Conservation (phyloP, 2,888 invertebrate genomes). For the Phaedon cochleariae region DNA sequence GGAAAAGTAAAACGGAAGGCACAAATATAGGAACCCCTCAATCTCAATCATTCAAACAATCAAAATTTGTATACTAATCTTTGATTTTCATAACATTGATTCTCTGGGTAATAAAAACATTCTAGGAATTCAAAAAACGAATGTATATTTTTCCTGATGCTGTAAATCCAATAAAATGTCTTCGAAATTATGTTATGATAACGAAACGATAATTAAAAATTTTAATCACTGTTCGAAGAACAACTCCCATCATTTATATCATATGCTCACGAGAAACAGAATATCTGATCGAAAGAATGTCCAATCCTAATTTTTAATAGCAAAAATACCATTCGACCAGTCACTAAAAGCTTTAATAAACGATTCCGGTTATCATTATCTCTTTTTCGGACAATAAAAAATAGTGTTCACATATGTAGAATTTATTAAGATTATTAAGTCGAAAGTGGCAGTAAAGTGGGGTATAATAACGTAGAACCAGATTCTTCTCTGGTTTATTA, state of each 20-base stretch:
- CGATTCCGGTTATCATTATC: conserved; percentile 50
- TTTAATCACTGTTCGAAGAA: neutral
- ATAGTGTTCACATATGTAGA: conserved; percentile 60
- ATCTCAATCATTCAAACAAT: too few relatives aligned
- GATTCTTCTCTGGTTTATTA: conserved; percentile 47
- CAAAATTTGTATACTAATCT: too few relatives aligned
- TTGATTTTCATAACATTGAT: too few relatives aligned
- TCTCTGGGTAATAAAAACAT: too few relatives aligned
- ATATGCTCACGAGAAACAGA: too few relatives aligned
- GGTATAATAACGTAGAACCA: conserved; percentile 49
- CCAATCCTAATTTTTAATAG: conserved; percentile 45
- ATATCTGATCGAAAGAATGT: conserved; percentile 40
- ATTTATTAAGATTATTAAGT: conserved; percentile 61
- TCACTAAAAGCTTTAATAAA: conserved; percentile 53
- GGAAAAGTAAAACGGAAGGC: too few relatives aligned
- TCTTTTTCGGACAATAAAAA: conserved; percentile 51
- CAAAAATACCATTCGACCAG: conserved; percentile 48
- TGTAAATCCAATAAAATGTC: too few relatives aligned
- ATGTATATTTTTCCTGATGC: too few relatives aligned
- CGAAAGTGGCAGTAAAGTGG: conserved; percentile 57
- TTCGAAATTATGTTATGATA: neutral
- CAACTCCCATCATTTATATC: neutral
- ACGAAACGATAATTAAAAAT: neutral
- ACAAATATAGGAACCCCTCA: too few relatives aligned
- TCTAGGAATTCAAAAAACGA: too few relatives aligned